Conservation (phyloP, 2,888 invertebrate genomes). For the Acanthosepion pharaonis region DNA sequence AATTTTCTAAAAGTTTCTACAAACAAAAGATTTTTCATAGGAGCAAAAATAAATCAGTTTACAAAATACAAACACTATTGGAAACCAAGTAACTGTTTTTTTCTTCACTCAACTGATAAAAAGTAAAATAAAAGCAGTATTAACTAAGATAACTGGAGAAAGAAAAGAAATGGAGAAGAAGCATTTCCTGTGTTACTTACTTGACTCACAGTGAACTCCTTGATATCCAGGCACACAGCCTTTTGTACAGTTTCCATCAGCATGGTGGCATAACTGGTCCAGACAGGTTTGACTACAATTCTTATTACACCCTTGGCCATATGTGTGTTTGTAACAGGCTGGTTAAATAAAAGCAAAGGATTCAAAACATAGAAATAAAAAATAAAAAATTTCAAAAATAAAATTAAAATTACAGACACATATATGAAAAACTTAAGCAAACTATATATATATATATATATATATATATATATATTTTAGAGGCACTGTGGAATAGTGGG, state of each 20-base stretch:
- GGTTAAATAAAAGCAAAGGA: background rate
- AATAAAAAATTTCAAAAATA: too few relatives aligned
- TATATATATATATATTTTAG: too few relatives aligned
- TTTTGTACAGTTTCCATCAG: constrained; percentile 24
- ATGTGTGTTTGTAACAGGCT: constrained; percentile 25
- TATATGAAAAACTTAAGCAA: too few relatives aligned
- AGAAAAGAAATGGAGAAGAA: background rate
- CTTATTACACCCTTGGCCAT: constrained; percentile 34
- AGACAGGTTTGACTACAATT: constrained; percentile 44
- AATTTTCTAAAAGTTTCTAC: background rate
- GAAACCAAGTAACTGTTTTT: background rate
- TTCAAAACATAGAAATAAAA: too few relatives aligned
- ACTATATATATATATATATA: too few relatives aligned
- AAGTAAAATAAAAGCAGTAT: background rate
- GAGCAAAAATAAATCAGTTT: background rate
- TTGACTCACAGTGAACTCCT: constrained; percentile 25
- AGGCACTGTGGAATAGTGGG: too few relatives aligned
- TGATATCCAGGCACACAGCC: constrained; percentile 8
- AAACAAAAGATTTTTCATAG: background rate
- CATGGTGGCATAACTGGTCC: constrained; percentile 34
- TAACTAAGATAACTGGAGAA: background rate
- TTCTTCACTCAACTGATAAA: background rate
- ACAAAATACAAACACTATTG: background rate
- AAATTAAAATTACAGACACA: too few relatives aligned
- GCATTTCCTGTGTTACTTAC: constrained; percentile 34